Evolutionary conservation across 2,888 invertebrate genomes (phyloP).

Genomic region (Caenorhabditis sp.): DNA sequence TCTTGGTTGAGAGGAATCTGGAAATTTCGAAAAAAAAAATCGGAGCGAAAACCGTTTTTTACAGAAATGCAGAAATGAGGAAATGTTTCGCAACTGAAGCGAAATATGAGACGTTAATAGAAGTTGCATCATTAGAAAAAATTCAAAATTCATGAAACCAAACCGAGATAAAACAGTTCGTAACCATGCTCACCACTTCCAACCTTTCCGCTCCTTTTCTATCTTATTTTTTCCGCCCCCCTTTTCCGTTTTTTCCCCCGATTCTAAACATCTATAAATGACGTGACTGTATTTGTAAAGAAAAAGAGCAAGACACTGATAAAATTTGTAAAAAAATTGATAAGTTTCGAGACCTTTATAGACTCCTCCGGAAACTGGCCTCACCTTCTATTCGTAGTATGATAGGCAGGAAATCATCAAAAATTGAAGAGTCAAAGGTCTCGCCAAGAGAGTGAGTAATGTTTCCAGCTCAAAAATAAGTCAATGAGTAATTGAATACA

Average conservation of each 20-base stretch:
- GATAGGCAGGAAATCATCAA: conserved; percentile 23
- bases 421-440: conserved; percentile 16
- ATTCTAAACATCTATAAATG: conserved; percentile 20
- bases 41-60: neutral
- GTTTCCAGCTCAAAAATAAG: conserved; percentile 37
- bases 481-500: conserved; percentile 49
- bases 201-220: neutral
- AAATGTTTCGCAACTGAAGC: conserved; percentile 22
- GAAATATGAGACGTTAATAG: neutral
- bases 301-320: conserved; percentile 16
- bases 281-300: conserved; percentile 37
- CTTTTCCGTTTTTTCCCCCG: neutral
- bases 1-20: neutral
- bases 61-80: conserved; percentile 26
- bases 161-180: conserved; percentile 1
- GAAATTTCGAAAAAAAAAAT: neutral
- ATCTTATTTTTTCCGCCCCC: conserved; percentile 11
- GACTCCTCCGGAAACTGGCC: conserved; percentile 14
- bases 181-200: neutral
- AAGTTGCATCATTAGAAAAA: conserved; percentile 12
- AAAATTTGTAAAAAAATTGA: conserved; percentile 34
- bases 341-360: conserved; percentile 19
- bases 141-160: neutral
- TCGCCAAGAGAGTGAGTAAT: neutral
- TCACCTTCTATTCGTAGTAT: conserved; percentile 8